Evolutionary conservation across 23 tunicate genomes (phyloP), one percentile per base, ranked within the genome.

Genomic region (Pegea sp.): DNA sequence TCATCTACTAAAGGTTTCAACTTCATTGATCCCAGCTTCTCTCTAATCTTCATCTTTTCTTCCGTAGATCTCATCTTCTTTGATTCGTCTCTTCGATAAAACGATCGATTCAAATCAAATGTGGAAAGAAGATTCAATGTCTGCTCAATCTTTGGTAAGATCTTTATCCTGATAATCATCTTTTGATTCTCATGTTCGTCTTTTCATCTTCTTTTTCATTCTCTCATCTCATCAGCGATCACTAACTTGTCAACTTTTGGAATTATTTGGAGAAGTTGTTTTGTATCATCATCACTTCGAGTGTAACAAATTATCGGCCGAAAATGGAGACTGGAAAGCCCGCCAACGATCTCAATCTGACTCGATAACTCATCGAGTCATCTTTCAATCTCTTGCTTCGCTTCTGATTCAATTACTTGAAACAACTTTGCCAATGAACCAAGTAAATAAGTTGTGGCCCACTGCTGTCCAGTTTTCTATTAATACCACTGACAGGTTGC

Each of bases 271-370:
- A 1, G 69, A 65, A 16, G 61, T 33, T n/a, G 49, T 84, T 0
- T 52, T 84, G 26, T 67, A 73, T 50, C 95, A 84, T 54, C 68
- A 73, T 57, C 67, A 74, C 53, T 26, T 84, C 52, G 65, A 73
- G 0, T 48, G 29, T 0, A 29, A 28, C 2, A 42, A 48, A 28
- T 23, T 44, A 7, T 5, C 6, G 0, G 48, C 21, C 0, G 6
- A 38, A 4, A 57, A 13, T 43, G 61, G 53, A 33, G 63, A 56
- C 4, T 73, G 95, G 84, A 23, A 42, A 23, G 19, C 62, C 7
- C 60, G 67, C 28, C 28, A 60, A 4, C 44, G 73, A 66, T 54
- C 84, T 21, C 44, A 31, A 0, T n/a, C 44, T 3, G 93, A 80
- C 2, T 5, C 51, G 18, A 48, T 30, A 3, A 57, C 34, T 42